Evolutionary conservation across 1,140 invertebrate species (phyloP), one percentile per base, ranked within the genome.

Genomic region (Belonocnema kinseyi): DNA sequence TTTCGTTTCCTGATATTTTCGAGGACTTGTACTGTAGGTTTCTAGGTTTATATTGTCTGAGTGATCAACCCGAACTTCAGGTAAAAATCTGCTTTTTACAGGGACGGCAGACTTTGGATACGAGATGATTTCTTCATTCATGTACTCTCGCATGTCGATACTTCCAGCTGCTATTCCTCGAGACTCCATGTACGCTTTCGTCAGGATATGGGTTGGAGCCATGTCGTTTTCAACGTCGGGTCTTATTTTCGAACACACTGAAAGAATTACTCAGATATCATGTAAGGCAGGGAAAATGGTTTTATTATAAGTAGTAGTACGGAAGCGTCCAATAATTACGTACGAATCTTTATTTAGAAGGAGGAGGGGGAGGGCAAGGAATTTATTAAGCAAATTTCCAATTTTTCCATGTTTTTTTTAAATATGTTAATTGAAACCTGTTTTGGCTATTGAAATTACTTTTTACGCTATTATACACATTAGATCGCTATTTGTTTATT

Each of bases 1-100:
- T 14, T 82, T 80, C 0, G 83, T 40, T 17, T 91, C 89, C 46
- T 90, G 89, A 71, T 90, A 90, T 72, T 91, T 90, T 26, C 90
- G 82, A 11, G 89, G 88, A 72, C 89, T 90, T n/a, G 89, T 89
- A 46, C 79, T 87, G 74, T 89, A 90, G 50, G 87, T 90, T 50
- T 91, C 90, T 1, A 91, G 84, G 75, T 90, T 87, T 56, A 90
- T 88, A 50, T 91, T 86, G 73, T 91, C 89, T 26, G 86, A 82
- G 19, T 83, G 84, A 50, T 90, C 88, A 11, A 90, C 79, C 8
- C 88, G 87, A 56, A 89, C 90, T 72, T 91, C 88, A 1, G 86
- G 88, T 58, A 83, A 74, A 71, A 84, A 88, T 61, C 85, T 78
- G 74, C 77, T 80, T 10, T 80, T 50, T 11, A 79, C 14, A 12